These are phyloP conservation scores for Leucoraja ocellata DNA, from an alignment of 2,797 vertebrate species.

Conservation along the genomic window DNA sequence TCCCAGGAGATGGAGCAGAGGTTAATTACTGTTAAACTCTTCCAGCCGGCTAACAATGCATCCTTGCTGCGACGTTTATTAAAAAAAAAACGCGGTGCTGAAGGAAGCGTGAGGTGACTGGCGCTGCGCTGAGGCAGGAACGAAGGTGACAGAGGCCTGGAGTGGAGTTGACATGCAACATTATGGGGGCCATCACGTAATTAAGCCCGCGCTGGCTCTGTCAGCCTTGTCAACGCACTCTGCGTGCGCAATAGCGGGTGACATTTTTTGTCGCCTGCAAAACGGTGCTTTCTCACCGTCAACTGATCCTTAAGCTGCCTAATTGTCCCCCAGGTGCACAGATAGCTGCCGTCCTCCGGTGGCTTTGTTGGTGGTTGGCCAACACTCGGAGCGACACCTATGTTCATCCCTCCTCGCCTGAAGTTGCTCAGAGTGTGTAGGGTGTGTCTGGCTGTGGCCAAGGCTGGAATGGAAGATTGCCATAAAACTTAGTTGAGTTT, in stretches of 20 bases:
- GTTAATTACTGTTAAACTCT: slow-evolving; percentile 85
- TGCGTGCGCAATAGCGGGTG: slow-evolving; percentile 69
- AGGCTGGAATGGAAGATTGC: neutral
- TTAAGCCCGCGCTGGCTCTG: slow-evolving; percentile 68
- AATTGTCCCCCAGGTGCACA: neutral
- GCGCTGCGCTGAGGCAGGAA: slow-evolving; percentile 65
- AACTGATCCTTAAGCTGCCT: slow-evolving; percentile 60
- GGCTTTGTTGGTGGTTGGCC: neutral
- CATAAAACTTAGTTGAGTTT: no score
- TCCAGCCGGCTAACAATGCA: slow-evolving; percentile 70
- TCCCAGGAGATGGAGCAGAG: slow-evolving; percentile 69
- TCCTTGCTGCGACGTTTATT: slow-evolving; percentile 66
- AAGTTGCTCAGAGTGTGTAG: neutral
- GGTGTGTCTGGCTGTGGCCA: neutral
- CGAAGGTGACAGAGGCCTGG: slow-evolving; percentile 67
- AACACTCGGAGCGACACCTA: neutral
- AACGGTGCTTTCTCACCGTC: slow-evolving; percentile 67
- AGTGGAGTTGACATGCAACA: slow-evolving; percentile 61
- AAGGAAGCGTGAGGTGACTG: slow-evolving; percentile 67
- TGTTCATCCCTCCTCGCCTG: neutral
- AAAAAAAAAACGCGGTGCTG: slow-evolving; percentile 75
- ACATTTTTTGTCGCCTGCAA: slow-evolving; percentile 62
- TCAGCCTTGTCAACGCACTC: slow-evolving; percentile 63
- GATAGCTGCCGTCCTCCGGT: neutral
- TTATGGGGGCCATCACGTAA: slow-evolving; percentile 63